Base-by-base conservation (phyloP, 2,888 invertebrate species). In the Andrena flavipes region DNA sequence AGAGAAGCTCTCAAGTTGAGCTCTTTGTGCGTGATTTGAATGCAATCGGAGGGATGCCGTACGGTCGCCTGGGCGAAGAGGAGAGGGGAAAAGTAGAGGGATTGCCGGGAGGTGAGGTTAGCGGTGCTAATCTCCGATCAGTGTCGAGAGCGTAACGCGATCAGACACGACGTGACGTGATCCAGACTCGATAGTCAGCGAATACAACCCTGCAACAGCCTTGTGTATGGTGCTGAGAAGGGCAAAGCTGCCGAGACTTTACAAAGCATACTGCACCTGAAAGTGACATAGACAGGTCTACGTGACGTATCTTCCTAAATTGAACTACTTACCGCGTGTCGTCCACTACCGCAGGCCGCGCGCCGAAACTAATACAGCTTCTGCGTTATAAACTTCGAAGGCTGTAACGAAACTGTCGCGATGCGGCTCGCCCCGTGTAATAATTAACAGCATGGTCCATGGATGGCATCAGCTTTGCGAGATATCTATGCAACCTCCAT, bases 11-110 rank as follows among this genome's bases (percentile, higher is more conserved):
- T 87, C 91, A 84, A 88, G 87, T 85, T 91, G 90, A 91, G 91
- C 91, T 91, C 92, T 93, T 93, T 93, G 93, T 93, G 92, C 92
- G 92, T 92, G 92, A 93, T 93, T 92, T 92, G 93, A 93, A 93
- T 93, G 93, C 92, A 91, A 93, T 93, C 92, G 90, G 90, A 85
- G 92, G 88, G 88, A 88, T 88, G 87, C 75, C 80, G 79, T 74
- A 85, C 82, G 64, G 83, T 76, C 75, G 78, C 63, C 65, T 26
- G 76, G 48, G 29, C 59, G 64, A 35, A 20, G 23, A n/a, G 26
- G 54, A 20, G 76, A n/a, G 76, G 81, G 70, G 65, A 78, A 64
- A 78, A 82, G 79, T 59, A 80, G 75, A 42, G 77, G 82, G 74
- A 76, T 84, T 49, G 65, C 59, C 51, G 69, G 69, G 60, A 56